Percentiles rank a stretch among this genome's conserved stretches.
These are phyloP conservation scores for Tachina lurida DNA, from an alignment of 2,888 invertebrate genomes.

Conservation along the genomic window DNA sequence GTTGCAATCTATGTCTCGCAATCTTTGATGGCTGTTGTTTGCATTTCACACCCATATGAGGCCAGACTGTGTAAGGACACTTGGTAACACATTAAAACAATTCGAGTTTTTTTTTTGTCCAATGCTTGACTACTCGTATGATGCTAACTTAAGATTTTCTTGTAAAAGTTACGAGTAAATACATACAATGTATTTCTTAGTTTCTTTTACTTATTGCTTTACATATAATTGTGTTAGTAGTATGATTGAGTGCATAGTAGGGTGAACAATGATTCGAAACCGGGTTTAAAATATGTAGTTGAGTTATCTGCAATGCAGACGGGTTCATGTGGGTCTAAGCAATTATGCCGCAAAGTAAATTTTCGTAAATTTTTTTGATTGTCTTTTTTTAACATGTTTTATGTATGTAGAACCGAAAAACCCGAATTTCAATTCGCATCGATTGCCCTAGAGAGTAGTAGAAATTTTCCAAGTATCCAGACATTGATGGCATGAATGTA, in stretches of 20 bases:
- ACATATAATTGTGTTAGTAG: slow-evolving; percentile 1
- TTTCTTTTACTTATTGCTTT: slow-evolving; percentile 25
- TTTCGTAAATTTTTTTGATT: too few species aligned
- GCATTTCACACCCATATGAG: slow-evolving; percentile 62
- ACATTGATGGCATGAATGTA: neutral
- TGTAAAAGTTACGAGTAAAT: slow-evolving; percentile 28
- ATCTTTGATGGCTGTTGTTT: slow-evolving; percentile 52
- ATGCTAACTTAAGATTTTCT: slow-evolving; percentile 39
- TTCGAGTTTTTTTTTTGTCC: neutral
- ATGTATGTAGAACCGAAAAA: too few species aligned
- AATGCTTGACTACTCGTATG: slow-evolving; percentile 32
- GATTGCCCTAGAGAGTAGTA: too few species aligned
- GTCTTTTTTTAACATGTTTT: too few species aligned
- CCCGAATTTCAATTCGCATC: too few species aligned
- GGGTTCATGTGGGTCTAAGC: too few species aligned
- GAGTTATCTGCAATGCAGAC: too few species aligned
- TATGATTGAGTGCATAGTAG: slow-evolving; percentile 25
- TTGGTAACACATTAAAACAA: slow-evolving; percentile 38
- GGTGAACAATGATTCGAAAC: too few species aligned
- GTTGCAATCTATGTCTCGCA: slow-evolving; percentile 41
- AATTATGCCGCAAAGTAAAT: too few species aligned
- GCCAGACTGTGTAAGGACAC: slow-evolving; percentile 59
- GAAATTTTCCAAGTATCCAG: neutral
- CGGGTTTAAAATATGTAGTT: too few species aligned
- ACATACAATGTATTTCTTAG: slow-evolving; percentile 29